These are phyloP conservation scores for Polypterus bichir DNA, from an alignment of 2,113 vertebrate genomes.

Conservation along the genomic window DNA sequence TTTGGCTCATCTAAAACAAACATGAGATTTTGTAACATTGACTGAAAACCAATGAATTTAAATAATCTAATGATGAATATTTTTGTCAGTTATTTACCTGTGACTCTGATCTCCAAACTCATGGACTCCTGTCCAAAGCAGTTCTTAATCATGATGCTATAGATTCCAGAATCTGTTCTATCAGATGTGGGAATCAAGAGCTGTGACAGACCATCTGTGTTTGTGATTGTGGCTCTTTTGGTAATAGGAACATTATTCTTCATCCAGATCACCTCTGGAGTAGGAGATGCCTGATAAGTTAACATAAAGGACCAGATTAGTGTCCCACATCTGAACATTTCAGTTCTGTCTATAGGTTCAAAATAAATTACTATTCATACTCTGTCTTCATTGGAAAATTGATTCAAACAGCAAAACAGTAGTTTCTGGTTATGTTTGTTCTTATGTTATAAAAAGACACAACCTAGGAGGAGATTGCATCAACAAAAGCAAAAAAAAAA, in stretches of 20 bases:
- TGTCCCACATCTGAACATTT: no score
- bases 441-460: no score
- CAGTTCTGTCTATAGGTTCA: no score
- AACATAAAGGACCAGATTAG: no score
- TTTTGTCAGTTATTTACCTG: slow-evolving; percentile 47
- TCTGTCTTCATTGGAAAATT: background rate
- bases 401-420: background rate
- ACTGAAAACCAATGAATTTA: no score
- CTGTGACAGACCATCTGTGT: slow-evolving; percentile 49
- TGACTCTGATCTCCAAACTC: slow-evolving; percentile 64
- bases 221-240: slow-evolving; percentile 45
- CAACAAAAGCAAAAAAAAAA: no score
- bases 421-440: no score
- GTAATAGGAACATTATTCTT: slow-evolving; percentile 64
- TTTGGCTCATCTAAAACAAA: slow-evolving; percentile 58
- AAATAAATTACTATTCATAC: no score
- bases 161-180: slow-evolving; percentile 57
- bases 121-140: slow-evolving; percentile 50
- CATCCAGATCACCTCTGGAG: slow-evolving; percentile 65
- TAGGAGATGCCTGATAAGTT: slow-evolving; percentile 56
- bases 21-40: background rate
- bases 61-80: no score
- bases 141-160: slow-evolving; percentile 55
- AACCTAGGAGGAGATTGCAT: no score
- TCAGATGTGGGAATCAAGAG: slow-evolving; percentile 65